Evolutionary conservation across 2,888 invertebrate genomes (phyloP).

Genomic region (Macropis europaea): DNA sequence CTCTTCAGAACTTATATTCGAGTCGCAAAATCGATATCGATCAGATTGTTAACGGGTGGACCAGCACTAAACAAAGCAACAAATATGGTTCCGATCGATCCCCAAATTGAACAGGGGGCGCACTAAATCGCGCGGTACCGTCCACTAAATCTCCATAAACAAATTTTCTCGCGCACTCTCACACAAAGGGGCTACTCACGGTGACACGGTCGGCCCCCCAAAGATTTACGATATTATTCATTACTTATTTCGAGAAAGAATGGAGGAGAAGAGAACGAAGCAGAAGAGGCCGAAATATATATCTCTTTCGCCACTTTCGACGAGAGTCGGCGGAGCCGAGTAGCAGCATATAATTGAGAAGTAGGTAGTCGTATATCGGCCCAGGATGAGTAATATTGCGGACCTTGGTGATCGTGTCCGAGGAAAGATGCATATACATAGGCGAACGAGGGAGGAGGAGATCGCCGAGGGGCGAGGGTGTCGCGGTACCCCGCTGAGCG

Average conservation of each 20-base stretch:
- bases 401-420: constrained; percentile 61
- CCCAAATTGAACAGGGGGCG: background rate
- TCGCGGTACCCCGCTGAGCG: constrained; percentile 70
- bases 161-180: constrained; percentile 46
- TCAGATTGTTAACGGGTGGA: too few relatives aligned
- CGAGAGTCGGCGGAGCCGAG: constrained; percentile 54
- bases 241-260: constrained; percentile 54
- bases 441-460: constrained; percentile 17
- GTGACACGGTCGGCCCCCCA: constrained; percentile 8
- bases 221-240: constrained; percentile 56
- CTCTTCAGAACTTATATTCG: too few relatives aligned
- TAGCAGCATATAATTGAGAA: constrained; percentile 63
- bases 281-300: constrained; percentile 36
- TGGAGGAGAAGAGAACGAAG: constrained; percentile 12
- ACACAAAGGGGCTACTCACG: constrained; percentile 25
- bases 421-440: constrained; percentile 51
- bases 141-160: constrained; percentile 42
- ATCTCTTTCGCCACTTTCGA: constrained; percentile 60
- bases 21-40: too few relatives aligned
- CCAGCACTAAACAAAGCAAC: too few relatives aligned
- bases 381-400: constrained; percentile 66
- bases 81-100: background rate
- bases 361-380: constrained; percentile 66
- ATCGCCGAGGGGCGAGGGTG: constrained; percentile 63
- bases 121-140: background rate